These are phyloP conservation scores for Temnothorax longispinosus DNA, from an alignment of 1,140 invertebrate species.

Conservation along the genomic window DNA sequence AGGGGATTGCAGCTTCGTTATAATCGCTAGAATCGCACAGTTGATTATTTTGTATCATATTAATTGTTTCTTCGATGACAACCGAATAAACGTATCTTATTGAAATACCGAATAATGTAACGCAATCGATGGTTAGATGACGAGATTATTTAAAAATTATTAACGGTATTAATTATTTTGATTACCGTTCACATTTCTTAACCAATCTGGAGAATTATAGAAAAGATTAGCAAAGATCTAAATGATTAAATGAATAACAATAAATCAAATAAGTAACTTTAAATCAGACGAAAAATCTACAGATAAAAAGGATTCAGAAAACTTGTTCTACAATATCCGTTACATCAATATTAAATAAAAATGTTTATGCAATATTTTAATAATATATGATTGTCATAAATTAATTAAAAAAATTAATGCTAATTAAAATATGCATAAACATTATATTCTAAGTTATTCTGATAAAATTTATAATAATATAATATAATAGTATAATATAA, in stretches of 20 bases:
- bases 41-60: conserved; percentile 6
- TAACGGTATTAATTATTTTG: neutral
- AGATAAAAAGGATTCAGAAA: neutral
- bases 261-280: too few relatives aligned
- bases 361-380: neutral
- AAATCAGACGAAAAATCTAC: neutral
- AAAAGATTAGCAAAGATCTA: neutral
- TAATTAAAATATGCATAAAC: neutral
- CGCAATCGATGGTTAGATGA: neutral
- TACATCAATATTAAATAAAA: neutral
- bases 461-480: neutral
- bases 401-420: neutral
- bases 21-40: neutral
- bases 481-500: neutral
- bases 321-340: neutral
- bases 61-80: neutral
- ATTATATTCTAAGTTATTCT: neutral
- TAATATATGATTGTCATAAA: neutral
- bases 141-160: neutral
- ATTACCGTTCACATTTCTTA: too few relatives aligned
- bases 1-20: neutral
- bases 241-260: neutral
- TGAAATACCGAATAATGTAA: too few relatives aligned
- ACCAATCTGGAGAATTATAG: neutral
- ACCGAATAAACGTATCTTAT: neutral